Evolutionary conservation across 2,888 invertebrate species (phyloP).

Genomic region (Pyrrhosoma nymphula): DNA sequence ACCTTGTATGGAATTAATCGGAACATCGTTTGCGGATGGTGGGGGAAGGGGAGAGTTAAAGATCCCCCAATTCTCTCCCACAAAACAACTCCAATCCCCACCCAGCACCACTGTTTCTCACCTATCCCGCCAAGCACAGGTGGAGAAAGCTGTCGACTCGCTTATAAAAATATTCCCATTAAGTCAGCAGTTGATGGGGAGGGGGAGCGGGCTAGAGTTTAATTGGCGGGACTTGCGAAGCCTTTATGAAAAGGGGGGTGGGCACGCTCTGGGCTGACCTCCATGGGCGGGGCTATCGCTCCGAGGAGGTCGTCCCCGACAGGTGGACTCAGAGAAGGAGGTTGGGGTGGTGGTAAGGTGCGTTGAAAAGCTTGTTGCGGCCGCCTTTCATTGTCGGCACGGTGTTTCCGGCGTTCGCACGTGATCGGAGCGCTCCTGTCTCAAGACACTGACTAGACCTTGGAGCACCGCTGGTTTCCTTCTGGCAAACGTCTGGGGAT

Average conservation of each 20-base stretch:
- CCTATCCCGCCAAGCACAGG: background rate
- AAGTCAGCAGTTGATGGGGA: background rate
- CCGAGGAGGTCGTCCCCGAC: background rate
- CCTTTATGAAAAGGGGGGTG: background rate
- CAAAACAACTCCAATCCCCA: background rate
- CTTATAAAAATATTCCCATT: background rate
- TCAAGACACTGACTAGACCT: background rate
- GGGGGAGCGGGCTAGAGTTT: background rate
- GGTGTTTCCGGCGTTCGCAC: constrained; percentile 42
- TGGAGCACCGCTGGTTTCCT: no score
- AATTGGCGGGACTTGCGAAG: background rate
- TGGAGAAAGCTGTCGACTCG: background rate
- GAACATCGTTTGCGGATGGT: background rate
- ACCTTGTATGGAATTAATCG: background rate
- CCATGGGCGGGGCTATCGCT: background rate
- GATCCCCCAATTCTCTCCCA: background rate
- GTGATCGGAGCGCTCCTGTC: background rate
- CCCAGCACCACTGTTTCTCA: background rate
- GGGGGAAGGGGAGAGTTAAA: background rate
- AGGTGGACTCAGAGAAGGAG: background rate
- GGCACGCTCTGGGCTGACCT: background rate
- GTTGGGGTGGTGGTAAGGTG: background rate
- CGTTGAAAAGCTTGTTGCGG: background rate
- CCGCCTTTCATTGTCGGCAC: constrained; percentile 46
- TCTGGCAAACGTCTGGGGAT: no score